phyloP scores from a whole-genome alignment of 1,140 invertebrate species.

The Lepidotrigona ventralis region DNA sequence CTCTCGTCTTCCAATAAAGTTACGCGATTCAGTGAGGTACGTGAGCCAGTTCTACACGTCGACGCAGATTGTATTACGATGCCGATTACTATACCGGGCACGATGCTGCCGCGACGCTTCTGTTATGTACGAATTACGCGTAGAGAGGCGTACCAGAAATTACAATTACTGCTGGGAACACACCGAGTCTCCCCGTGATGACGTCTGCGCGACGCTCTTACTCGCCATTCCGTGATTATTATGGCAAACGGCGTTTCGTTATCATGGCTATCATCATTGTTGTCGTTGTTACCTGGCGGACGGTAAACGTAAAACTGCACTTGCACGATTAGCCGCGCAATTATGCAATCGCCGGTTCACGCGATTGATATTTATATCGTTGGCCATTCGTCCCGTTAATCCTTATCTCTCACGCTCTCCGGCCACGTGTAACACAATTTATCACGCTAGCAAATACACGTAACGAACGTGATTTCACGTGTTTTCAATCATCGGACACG shows the following conservation, averaged over 20 bases:
- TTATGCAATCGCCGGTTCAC: background rate
- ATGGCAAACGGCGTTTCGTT: conserved; percentile 15
- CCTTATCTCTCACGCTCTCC: background rate
- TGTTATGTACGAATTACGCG: conserved; percentile 41
- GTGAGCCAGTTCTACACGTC: conserved; percentile 56
- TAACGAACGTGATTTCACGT: background rate
- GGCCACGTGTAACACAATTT: background rate
- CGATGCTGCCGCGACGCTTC: conserved; percentile 17
- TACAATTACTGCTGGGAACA: conserved; percentile 44
- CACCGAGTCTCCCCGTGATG: conserved; percentile 27
- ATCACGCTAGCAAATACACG: background rate
- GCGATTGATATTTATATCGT: conserved; percentile 26
- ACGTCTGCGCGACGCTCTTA: conserved; percentile 50
- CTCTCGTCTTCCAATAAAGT: conserved; percentile 65
- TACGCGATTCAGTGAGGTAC: conserved; percentile 60
- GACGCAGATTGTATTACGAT: conserved; percentile 62
- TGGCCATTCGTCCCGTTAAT: background rate
- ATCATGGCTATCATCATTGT: conserved; percentile 39
- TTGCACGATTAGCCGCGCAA: conserved; percentile 1
- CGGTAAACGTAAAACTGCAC: background rate
- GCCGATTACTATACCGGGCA: conserved; percentile 61
- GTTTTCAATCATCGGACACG: background rate
- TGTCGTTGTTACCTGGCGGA: background rate
- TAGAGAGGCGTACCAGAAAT: conserved; percentile 51
- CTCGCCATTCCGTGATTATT: conserved; percentile 35